Evolutionary conservation across 2,113 vertebrate species (phyloP), one percentile per base, ranked within the genome.

Genomic region (Gallinago paraguaiae): DNA sequence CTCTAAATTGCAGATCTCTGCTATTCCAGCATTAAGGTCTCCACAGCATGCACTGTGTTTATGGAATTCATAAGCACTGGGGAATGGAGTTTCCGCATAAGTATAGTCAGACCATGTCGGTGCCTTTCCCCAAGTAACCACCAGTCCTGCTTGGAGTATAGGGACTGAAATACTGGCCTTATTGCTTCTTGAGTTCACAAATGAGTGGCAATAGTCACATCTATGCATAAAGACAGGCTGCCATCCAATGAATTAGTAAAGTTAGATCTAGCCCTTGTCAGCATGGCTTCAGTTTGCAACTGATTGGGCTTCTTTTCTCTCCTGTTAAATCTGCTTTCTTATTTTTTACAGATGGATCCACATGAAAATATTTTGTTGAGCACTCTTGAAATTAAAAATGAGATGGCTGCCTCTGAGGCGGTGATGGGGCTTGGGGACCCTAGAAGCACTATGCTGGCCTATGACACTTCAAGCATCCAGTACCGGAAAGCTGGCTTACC

Each of bases 281-380:
- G 83, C 77, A 83, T 86, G 88, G 90, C 90, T 94, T 94, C 69
- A 50, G 24, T 25, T 81, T 63, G 77, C 71, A 72, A 2, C 33
- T 10, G 27, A 5, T 22, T 0, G 2, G 13, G 3, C 67, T 70
- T 67, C 69, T 46, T 45, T 72, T 85, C 69, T 13, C 68, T 57
- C 46, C 81, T 2, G 5, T 53, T 95, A 64, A 93, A 65, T 35
- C 28, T 5, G 8, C 65, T 23, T 30, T 48, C 94, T 64, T 86
- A 13, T 96, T 86, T 74, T 76, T 96, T 97, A 18, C 97, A 99
- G 99, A 99, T 99, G 99, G 99, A 99, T 75, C 98, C 99, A 5
- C 99, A 99, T 41, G 99, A 99, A 98, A 99, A 99, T 79, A 99
- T 99, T 95, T 98, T 99, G 76, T 97, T 99, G 97, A 99, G 98